Conservation (phyloP, 2,113 vertebrate genomes). For the Forbesichthys agassizii region DNA sequence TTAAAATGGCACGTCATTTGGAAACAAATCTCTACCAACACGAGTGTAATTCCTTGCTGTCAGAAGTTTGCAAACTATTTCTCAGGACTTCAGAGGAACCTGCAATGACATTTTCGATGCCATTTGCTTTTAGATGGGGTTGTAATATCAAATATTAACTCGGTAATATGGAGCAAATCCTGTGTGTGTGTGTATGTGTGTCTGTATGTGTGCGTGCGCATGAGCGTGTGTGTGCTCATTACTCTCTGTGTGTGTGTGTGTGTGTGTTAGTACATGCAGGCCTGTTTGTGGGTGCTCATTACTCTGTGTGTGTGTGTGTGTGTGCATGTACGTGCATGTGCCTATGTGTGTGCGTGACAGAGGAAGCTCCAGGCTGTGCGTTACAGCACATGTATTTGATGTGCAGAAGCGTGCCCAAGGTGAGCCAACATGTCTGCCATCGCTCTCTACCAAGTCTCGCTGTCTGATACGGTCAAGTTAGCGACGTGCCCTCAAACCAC, state of each 20-base stretch:
- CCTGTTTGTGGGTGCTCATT: not conserved
- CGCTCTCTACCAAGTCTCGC: conserved; percentile 65
- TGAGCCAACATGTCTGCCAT: conserved; percentile 77
- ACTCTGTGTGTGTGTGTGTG: not conserved
- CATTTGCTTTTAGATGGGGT: conserved; percentile 65
- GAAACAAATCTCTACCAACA: conserved; percentile 24
- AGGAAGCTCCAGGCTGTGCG: conserved; percentile 45
- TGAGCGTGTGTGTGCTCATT: conserved; percentile 6
- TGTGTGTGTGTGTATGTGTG: not conserved
- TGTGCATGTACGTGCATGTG: not conserved
- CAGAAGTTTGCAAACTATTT: conserved; percentile 65
- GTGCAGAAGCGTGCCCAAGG: conserved; percentile 72
- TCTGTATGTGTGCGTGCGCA: not conserved
- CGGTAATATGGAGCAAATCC: conserved; percentile 59
- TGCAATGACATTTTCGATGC: conserved; percentile 61
- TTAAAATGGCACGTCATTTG: conserved; percentile 31
- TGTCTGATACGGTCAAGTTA: conserved; percentile 69
- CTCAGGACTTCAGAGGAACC: conserved; percentile 50
- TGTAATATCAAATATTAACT: conserved; percentile 68
- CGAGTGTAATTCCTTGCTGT: conserved; percentile 40
- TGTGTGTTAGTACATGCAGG: not conserved
- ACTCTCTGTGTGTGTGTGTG: not conserved
- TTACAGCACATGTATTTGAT: conserved; percentile 73
- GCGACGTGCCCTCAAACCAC: conserved; percentile 72
- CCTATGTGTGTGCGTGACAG: not conserved